A percentile compares a stretch with the other conserved stretches of the same genome.
Evolutionary conservation across 1,140 invertebrate species (phyloP).

Genomic region (Anagrus nilaparvatae): DNA sequence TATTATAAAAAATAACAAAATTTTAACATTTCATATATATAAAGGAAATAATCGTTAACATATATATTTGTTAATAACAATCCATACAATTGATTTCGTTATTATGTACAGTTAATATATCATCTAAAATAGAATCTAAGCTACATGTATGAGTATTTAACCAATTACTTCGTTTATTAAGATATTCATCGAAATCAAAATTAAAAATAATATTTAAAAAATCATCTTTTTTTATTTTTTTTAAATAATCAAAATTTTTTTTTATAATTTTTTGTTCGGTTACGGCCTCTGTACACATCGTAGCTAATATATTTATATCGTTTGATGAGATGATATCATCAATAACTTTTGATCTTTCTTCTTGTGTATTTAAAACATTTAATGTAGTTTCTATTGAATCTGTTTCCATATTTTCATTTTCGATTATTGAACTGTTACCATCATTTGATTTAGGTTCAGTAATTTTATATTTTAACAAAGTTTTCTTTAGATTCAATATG

Average conservation of each 20-base stretch:
- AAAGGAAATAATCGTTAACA: too few species aligned
- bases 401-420: not conserved
- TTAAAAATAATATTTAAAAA: constrained; percentile 46
- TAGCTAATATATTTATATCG: constrained; percentile 48
- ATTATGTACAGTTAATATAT: constrained; percentile 50
- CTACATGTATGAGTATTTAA: constrained; percentile 44
- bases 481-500: constrained; percentile 45
- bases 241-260: constrained; percentile 35
- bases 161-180: constrained; percentile 49
- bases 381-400: not conserved
- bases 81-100: constrained; percentile 49
- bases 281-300: constrained; percentile 43
- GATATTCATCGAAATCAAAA: constrained; percentile 43
- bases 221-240: constrained; percentile 40
- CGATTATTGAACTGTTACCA: not conserved
- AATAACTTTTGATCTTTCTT: constrained; percentile 24
- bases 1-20: too few species aligned
- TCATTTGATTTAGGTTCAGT: constrained; percentile 22
- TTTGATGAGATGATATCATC: constrained; percentile 37
- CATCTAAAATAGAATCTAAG: constrained; percentile 53
- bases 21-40: too few species aligned
- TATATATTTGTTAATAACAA: too few species aligned
- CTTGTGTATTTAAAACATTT: not conserved
- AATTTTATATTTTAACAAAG: constrained; percentile 50
- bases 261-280: constrained; percentile 20